These are phyloP conservation scores for Suncus etruscus DNA, from an alignment of 2,113 vertebrate genomes.

Conservation along the genomic window DNA sequence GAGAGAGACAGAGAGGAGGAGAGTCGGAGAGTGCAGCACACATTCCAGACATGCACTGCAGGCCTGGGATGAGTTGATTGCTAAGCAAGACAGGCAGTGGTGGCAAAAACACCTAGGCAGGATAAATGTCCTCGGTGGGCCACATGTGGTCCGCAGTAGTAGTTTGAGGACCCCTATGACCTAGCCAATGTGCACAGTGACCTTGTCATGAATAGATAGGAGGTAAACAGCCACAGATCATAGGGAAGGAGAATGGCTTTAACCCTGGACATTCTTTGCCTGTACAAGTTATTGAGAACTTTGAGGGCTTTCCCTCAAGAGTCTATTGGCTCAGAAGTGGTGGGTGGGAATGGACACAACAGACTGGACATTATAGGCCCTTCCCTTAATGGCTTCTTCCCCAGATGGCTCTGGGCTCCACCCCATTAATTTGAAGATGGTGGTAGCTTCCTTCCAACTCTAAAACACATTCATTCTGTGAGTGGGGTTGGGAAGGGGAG, in stretches of 20 bases:
- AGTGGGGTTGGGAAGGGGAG: background rate
- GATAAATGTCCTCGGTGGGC: too few species aligned
- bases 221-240: background rate
- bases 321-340: background rate
- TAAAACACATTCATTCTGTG: background rate
- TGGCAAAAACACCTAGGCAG: too few species aligned
- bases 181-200: background rate
- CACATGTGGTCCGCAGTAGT: too few species aligned
- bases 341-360: background rate
- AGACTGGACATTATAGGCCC: background rate
- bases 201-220: background rate
- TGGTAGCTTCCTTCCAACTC: background rate
- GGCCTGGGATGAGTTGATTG: too few species aligned
- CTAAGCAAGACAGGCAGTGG: too few species aligned
- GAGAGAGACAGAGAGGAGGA: background rate
- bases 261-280: background rate
- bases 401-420: background rate
- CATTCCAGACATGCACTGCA: too few species aligned
- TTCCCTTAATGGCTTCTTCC: background rate
- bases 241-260: background rate
- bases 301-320: background rate
- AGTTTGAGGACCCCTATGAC: too few species aligned
- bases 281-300: background rate
- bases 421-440: background rate
- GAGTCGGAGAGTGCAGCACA: too few species aligned